These are phyloP conservation scores for Periophthalmus modestus DNA, from an alignment of 2,113 vertebrate genomes.

Conservation along the genomic window DNA sequence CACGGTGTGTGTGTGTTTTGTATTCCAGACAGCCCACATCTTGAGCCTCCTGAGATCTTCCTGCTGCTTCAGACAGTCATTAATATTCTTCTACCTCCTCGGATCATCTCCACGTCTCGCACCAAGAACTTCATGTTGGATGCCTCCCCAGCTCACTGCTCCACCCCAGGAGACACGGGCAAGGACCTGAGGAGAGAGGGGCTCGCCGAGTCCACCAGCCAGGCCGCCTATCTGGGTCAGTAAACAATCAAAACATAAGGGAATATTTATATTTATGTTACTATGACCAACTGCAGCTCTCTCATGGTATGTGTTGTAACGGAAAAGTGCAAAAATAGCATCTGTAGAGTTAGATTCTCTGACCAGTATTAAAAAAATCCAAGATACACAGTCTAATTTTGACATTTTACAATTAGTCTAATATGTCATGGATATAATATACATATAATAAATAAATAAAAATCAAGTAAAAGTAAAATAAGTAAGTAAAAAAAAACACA, in stretches of 20 bases:
- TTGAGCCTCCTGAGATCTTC: slow-evolving; percentile 94
- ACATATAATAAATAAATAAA: too few species aligned
- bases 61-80: slow-evolving; percentile 95
- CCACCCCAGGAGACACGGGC: slow-evolving; percentile 90
- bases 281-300: neutral
- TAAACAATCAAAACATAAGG: too few species aligned
- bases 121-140: slow-evolving; percentile 99
- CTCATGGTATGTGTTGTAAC: too few species aligned
- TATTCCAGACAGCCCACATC: slow-evolving; percentile 88
- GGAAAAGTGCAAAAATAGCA: too few species aligned
- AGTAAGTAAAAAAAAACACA: too few species aligned
- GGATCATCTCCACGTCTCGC: slow-evolving; percentile 96
- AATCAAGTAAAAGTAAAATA: too few species aligned
- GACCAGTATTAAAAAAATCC: too few species aligned
- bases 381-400: too few species aligned
- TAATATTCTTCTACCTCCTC: slow-evolving; percentile 94
- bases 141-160: slow-evolving; percentile 95
- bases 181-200: slow-evolving; percentile 94
- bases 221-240: slow-evolving; percentile 95
- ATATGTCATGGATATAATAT: too few species aligned
- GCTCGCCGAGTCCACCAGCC: slow-evolving; percentile 94
- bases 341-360: too few species aligned
- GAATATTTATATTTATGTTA: too few species aligned
- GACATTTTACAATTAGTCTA: too few species aligned
- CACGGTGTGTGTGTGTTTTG: neutral